These are phyloP conservation scores for Taurulus bubalis DNA, from an alignment of 2,113 vertebrate species.

Conservation along the genomic window DNA sequence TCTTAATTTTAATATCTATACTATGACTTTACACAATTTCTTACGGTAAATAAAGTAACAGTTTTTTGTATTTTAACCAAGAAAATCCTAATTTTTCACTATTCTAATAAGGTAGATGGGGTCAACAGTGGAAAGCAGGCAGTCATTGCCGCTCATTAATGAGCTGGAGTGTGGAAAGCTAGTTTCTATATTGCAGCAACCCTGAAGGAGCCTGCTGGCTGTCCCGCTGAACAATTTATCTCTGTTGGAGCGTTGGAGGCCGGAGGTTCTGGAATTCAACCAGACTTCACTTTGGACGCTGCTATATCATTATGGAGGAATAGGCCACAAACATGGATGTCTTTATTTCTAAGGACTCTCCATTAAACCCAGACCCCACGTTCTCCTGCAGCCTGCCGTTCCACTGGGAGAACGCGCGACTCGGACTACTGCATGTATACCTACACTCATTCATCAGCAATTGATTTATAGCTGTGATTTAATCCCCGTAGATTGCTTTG, in stretches of 20 bases:
- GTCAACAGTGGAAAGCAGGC: slow-evolving; percentile 18
- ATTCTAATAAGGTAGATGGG: slow-evolving; percentile 4
- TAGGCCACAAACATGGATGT: slow-evolving; percentile 34
- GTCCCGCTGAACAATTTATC: slow-evolving; percentile 49
- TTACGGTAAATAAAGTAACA: not conserved
- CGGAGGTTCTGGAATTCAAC: slow-evolving; percentile 34
- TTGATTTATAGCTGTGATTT: not conserved
- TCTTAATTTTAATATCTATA: not conserved
- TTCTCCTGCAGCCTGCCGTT: not conserved
- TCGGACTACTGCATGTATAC: not conserved
- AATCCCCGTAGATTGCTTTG: not conserved
- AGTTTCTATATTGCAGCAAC: slow-evolving; percentile 44
- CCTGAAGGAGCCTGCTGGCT: slow-evolving; percentile 37
- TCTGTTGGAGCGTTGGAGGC: slow-evolving; percentile 22
- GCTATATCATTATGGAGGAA: slow-evolving; percentile 48
- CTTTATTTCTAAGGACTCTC: slow-evolving; percentile 30
- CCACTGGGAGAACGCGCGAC: slow-evolving; percentile 14
- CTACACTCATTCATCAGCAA: not conserved
- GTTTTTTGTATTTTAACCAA: not conserved
- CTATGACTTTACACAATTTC: not conserved
- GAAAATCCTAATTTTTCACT: not conserved
- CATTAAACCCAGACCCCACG: slow-evolving; percentile 29
- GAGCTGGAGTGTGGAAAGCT: slow-evolving; percentile 37
- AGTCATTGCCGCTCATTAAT: slow-evolving; percentile 49
- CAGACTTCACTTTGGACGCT: slow-evolving; percentile 16